phyloP scores from a whole-genome alignment of 2,888 invertebrate genomes.

The Calliphora vomitoria region DNA sequence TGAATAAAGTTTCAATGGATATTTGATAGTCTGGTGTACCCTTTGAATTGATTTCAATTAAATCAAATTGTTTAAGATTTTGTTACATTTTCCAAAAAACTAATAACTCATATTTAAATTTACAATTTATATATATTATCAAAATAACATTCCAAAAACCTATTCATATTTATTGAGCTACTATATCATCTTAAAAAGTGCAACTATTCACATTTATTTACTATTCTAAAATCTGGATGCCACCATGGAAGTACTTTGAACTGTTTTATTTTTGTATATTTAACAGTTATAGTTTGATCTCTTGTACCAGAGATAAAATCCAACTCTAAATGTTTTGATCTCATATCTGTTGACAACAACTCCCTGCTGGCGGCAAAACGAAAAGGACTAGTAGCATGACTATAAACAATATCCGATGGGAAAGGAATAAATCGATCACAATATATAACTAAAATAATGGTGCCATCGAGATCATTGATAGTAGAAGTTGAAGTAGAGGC shows the following conservation, averaged over 20 bases:
- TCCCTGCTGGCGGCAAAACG: slow-evolving; percentile 78
- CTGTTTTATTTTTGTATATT: slow-evolving; percentile 86
- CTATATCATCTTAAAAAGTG: background rate
- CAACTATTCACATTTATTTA: slow-evolving; percentile 71
- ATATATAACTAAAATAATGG: slow-evolving; percentile 85
- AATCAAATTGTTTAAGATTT: no score
- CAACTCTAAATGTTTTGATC: slow-evolving; percentile 85
- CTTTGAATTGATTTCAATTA: no score
- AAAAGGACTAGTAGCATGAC: slow-evolving; percentile 75
- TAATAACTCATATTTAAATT: no score
- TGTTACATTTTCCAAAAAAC: no score
- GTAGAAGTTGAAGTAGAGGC: background rate
- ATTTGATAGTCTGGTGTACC: no score
- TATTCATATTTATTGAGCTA: no score
- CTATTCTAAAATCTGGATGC: slow-evolving; percentile 86
- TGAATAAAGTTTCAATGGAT: no score
- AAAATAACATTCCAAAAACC: no score
- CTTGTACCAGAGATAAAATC: slow-evolving; percentile 85
- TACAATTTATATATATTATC: no score
- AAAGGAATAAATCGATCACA: slow-evolving; percentile 80
- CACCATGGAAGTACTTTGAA: slow-evolving; percentile 88
- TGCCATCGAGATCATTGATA: slow-evolving; percentile 85
- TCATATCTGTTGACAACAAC: slow-evolving; percentile 85
- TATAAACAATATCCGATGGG: slow-evolving; percentile 78
- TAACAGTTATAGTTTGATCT: slow-evolving; percentile 81